phyloP scores from a whole-genome alignment of 1,140 invertebrate species.

The Saxidomus purpurata region DNA sequence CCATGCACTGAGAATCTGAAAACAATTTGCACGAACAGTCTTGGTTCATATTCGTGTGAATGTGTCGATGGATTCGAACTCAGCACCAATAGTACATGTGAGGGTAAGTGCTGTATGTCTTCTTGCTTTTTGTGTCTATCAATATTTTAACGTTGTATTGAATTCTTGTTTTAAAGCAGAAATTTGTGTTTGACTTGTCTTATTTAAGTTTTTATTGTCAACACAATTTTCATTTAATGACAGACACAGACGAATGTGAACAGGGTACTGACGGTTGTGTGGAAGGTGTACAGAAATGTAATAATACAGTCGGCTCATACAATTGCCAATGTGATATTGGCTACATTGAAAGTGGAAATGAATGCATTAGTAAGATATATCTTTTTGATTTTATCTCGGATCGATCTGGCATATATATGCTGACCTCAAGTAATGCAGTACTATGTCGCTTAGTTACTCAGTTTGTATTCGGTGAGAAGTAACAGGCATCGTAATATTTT shows the following conservation, averaged over 20 bases:
- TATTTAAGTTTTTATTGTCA: too few species aligned
- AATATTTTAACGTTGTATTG: too few species aligned
- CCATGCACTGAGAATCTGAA: neutral
- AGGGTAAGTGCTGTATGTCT: neutral
- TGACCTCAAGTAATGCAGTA: too few species aligned
- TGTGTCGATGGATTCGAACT: neutral
- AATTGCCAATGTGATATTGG: constrained; percentile 54
- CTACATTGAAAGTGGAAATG: constrained; percentile 41
- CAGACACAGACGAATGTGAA: constrained; percentile 54
- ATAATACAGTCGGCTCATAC: constrained; percentile 57
- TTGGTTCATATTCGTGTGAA: neutral
- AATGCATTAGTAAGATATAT: constrained; percentile 51
- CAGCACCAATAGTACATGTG: neutral
- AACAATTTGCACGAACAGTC: neutral
- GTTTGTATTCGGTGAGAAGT: too few species aligned
- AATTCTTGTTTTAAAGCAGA: too few species aligned
- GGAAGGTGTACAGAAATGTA: constrained; percentile 50
- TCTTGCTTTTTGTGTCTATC: too few species aligned
- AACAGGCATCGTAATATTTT: too few species aligned
- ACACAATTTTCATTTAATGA: neutral
- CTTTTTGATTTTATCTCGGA: too few species aligned
- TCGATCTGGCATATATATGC: too few species aligned
- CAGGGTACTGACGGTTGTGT: constrained; percentile 29
- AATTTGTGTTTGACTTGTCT: too few species aligned
- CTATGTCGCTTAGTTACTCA: too few species aligned